These are phyloP conservation scores for Zygaena filipendulae DNA, from an alignment of 2,888 invertebrate genomes.

Conservation along the genomic window DNA sequence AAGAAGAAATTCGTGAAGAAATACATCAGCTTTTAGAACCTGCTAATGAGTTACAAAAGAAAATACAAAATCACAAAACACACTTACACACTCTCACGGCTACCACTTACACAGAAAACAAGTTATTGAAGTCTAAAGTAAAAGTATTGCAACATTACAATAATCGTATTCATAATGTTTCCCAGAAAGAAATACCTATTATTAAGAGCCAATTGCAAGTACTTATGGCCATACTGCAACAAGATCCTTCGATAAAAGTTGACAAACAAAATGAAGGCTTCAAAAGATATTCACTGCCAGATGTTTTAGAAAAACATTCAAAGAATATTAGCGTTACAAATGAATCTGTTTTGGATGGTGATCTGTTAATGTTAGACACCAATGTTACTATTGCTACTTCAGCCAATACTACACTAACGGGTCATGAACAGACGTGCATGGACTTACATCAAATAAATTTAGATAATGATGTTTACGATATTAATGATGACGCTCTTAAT, in stretches of 20 bases:
- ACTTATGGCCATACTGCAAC: slow-evolving; percentile 36
- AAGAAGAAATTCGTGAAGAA: slow-evolving; percentile 34
- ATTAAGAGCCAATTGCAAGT: slow-evolving; percentile 42
- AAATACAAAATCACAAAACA: slow-evolving; percentile 45
- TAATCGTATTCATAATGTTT: slow-evolving; percentile 42
- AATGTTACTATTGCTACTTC: slow-evolving; percentile 44
- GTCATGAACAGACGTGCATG: slow-evolving; percentile 43
- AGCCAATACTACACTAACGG: slow-evolving; percentile 39
- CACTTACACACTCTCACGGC: slow-evolving; percentile 51
- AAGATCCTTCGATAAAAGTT: slow-evolving; percentile 19
- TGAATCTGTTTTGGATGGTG: slow-evolving; percentile 50
- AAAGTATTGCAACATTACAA: slow-evolving; percentile 50
- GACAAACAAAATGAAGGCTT: slow-evolving; percentile 28
- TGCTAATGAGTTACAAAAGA: slow-evolving; percentile 44
- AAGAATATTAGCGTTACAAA: slow-evolving; percentile 33
- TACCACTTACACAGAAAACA: slow-evolving; percentile 54
- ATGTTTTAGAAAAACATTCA: slow-evolving; percentile 34
- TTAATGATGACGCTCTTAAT: slow-evolving; percentile 9
- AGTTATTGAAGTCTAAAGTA: slow-evolving; percentile 43
- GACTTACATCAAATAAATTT: slow-evolving; percentile 35
- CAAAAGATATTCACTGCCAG: slow-evolving; percentile 44
- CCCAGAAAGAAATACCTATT: slow-evolving; percentile 49
- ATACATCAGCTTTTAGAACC: slow-evolving; percentile 35
- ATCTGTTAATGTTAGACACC: slow-evolving; percentile 54
- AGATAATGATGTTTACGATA: slow-evolving; percentile 31